phyloP scores from a whole-genome alignment of 2,797 vertebrate genomes.

The Balearica regulorum region DNA sequence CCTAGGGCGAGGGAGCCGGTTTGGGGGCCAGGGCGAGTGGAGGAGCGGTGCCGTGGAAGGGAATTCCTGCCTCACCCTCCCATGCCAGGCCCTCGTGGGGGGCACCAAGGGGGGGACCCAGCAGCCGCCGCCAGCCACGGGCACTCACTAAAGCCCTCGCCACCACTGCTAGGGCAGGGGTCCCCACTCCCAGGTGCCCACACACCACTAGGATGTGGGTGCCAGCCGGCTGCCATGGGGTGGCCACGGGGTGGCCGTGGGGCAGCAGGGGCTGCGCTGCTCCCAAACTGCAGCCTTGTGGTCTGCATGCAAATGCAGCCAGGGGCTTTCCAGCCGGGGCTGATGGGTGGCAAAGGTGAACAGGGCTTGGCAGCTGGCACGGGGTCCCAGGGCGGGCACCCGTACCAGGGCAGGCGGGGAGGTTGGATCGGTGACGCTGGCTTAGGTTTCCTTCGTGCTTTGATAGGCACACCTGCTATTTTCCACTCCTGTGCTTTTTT shows the following conservation, averaged over 20 bases:
- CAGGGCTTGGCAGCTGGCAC: neutral
- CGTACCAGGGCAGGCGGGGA: rapidly evolving
- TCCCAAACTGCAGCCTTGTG: neutral
- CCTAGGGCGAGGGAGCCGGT: rapidly evolving
- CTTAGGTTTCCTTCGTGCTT: neutral
- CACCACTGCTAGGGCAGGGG: neutral
- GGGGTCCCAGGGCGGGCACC: neutral
- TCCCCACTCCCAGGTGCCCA: neutral
- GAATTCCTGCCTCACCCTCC: neutral
- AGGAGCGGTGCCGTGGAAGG: neutral
- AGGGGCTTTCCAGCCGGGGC: neutral
- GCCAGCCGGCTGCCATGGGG: neutral
- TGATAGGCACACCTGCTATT: neutral
- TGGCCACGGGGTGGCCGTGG: neutral
- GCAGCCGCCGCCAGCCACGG: rapidly evolving
- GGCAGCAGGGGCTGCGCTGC: neutral
- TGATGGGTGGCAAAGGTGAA: neutral
- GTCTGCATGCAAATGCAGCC: neutral
- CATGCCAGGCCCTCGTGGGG: neutral
- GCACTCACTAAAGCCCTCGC: neutral
- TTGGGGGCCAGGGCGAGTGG: neutral
- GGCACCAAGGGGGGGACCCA: neutral
- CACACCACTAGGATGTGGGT: neutral
- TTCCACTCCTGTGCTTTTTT: neutral
- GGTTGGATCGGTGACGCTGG: neutral